Percentiles rank a stretch among this genome's conserved stretches.
Conservation (phyloP, 2,888 invertebrate genomes). For the Sialis lutaria region DNA sequence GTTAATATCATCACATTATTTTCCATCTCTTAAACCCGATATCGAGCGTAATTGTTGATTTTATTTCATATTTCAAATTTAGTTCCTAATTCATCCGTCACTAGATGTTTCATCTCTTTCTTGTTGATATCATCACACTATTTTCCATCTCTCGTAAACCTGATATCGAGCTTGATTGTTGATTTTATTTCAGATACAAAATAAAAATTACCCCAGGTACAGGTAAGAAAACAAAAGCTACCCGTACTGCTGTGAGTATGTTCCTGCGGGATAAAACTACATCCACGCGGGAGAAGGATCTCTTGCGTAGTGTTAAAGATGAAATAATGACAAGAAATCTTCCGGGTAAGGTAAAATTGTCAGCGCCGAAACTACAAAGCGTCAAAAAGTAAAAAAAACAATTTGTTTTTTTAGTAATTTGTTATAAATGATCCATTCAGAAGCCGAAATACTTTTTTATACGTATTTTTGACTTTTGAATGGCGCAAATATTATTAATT, state of each 20-base stretch:
- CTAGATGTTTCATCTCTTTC: no score
- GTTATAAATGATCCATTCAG: no score
- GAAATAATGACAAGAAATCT: conserved; percentile 85
- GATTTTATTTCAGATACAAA: conserved; percentile 51
- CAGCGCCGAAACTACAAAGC: conserved; percentile 65
- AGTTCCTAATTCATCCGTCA: neutral
- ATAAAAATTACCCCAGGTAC: conserved; percentile 91
- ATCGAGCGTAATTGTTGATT: no score
- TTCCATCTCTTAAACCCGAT: no score
- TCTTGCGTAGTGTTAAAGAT: conserved; percentile 83
- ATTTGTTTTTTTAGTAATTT: neutral
- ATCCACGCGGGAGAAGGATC: conserved; percentile 66
- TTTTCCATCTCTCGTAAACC: no score
- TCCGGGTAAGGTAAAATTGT: conserved; percentile 92
- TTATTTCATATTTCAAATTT: neutral
- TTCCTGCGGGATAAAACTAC: conserved; percentile 70
- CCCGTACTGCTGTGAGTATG: conserved; percentile 76
- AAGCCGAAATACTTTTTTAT: no score
- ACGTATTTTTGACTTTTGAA: no score
- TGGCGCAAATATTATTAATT: no score
- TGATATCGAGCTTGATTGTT: neutral
- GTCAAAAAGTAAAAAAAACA: conserved; percentile 34
- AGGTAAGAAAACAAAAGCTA: conserved; percentile 87
- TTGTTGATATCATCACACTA: no score
- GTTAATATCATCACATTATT: no score